phyloP scores from a whole-genome alignment of 2,888 invertebrate species.

The Syrphus vitripennis region DNA sequence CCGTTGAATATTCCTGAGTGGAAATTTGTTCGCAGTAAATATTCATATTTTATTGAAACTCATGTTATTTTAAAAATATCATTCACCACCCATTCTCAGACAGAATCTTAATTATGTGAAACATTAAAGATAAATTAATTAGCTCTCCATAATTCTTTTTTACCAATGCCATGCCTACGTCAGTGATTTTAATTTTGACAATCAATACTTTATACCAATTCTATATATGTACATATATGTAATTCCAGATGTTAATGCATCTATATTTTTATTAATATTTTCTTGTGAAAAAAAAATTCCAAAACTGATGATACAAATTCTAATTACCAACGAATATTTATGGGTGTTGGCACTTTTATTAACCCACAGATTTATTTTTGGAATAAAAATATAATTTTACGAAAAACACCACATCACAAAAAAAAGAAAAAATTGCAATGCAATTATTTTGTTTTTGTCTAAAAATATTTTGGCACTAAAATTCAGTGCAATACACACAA shows the following conservation, averaged over 20 bases:
- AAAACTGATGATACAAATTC: conserved; percentile 7
- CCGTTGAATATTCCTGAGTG: too few species aligned
- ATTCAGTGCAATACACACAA: background rate
- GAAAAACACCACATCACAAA: background rate
- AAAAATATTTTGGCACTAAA: background rate
- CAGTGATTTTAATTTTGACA: background rate
- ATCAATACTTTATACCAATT: background rate
- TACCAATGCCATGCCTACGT: background rate
- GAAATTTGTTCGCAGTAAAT: background rate
- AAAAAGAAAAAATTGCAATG: conserved; percentile 12
- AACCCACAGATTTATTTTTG: conserved; percentile 18
- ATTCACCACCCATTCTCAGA: background rate
- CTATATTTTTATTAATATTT: too few species aligned
- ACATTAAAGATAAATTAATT: background rate
- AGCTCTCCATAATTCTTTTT: background rate
- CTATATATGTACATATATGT: background rate
- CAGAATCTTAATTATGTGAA: background rate
- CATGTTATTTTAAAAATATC: background rate
- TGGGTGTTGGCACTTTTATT: conserved; percentile 27
- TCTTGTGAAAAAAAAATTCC: background rate
- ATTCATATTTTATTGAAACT: background rate
- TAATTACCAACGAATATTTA: conserved; percentile 21
- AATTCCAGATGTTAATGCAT: conserved; percentile 14
- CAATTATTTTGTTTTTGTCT: background rate
- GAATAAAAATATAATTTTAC: background rate